A percentile compares a stretch with the other conserved stretches of the same genome.
Conservation (phyloP, 2,113 vertebrate species). For the Leptobrachium ailaonicum region DNA sequence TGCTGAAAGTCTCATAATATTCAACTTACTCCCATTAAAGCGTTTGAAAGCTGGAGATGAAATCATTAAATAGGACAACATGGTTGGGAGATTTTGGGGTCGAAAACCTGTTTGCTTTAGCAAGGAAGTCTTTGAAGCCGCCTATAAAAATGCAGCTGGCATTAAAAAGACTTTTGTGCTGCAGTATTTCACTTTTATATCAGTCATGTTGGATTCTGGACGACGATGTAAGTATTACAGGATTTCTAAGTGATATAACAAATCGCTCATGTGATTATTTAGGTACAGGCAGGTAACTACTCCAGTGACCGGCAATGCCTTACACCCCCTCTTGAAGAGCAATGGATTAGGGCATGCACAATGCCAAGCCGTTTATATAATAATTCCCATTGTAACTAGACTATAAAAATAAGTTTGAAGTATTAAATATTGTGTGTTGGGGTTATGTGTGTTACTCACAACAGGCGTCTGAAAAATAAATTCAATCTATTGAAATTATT, state of each 20-base stretch:
- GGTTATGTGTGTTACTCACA: too few species aligned
- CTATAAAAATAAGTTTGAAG: too few species aligned
- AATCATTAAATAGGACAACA: conserved; percentile 53
- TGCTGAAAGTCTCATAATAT: conserved; percentile 38
- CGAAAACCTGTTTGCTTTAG: conserved; percentile 62
- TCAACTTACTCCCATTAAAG: conserved; percentile 39
- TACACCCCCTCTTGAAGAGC: too few species aligned
- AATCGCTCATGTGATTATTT: neutral
- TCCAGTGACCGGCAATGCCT: too few species aligned
- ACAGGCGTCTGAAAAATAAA: too few species aligned
- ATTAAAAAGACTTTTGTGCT: conserved; percentile 60
- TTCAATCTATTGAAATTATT: too few species aligned
- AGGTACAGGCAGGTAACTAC: neutral
- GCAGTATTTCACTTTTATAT: conserved; percentile 66
- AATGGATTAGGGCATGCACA: too few species aligned
- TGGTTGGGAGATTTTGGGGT: conserved; percentile 60
- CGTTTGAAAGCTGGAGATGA: conserved; percentile 22
- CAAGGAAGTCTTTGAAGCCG: conserved; percentile 71
- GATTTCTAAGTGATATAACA: conserved; percentile 27
- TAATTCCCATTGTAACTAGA: too few species aligned
- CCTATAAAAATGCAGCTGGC: conserved; percentile 80
- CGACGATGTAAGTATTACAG: conserved; percentile 30
- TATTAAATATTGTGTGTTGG: too few species aligned
- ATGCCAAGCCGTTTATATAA: too few species aligned
- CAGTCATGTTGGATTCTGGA: conserved; percentile 42